These are phyloP conservation scores for Eucriotettix oculatus DNA, from an alignment of 2,888 invertebrate genomes.

Conservation along the genomic window DNA sequence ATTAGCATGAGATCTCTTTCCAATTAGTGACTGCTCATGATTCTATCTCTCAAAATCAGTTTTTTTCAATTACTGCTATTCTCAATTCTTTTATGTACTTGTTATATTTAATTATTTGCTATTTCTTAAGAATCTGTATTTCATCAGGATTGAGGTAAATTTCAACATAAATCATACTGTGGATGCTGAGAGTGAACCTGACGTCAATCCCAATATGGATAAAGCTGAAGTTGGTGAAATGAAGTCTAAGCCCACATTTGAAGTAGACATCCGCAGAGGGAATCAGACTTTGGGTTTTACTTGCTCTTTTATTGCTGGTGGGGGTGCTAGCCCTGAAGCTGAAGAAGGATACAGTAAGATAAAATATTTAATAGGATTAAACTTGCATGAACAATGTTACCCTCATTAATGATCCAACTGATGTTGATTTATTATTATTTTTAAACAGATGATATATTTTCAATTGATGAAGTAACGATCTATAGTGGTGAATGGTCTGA, in stretches of 20 bases:
- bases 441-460: constrained; percentile 63
- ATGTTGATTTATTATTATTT: constrained; percentile 8
- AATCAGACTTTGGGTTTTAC: constrained; percentile 65
- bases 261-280: constrained; percentile 67
- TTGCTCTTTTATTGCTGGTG: constrained; percentile 47
- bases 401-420: too few species aligned
- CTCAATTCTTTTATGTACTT: too few species aligned
- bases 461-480: constrained; percentile 84
- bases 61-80: too few species aligned
- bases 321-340: constrained; percentile 37
- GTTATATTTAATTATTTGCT: too few species aligned
- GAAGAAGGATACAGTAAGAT: constrained; percentile 58
- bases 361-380: not conserved
- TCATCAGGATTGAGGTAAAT: constrained; percentile 48
- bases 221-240: constrained; percentile 70
- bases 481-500: constrained; percentile 78
- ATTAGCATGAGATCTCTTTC: too few species aligned
- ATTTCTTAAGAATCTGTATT: constrained; percentile 13
- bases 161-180: constrained; percentile 94
- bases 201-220: constrained; percentile 40
- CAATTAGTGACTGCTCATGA: too few species aligned
- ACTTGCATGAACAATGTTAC: not conserved
- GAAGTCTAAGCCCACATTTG: constrained; percentile 83
- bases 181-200: constrained; percentile 59
- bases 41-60: too few species aligned